A percentile compares a stretch with the other conserved stretches of the same genome.
Evolutionary conservation across 2,888 invertebrate species (phyloP).

Genomic region (Tipula helvola): DNA sequence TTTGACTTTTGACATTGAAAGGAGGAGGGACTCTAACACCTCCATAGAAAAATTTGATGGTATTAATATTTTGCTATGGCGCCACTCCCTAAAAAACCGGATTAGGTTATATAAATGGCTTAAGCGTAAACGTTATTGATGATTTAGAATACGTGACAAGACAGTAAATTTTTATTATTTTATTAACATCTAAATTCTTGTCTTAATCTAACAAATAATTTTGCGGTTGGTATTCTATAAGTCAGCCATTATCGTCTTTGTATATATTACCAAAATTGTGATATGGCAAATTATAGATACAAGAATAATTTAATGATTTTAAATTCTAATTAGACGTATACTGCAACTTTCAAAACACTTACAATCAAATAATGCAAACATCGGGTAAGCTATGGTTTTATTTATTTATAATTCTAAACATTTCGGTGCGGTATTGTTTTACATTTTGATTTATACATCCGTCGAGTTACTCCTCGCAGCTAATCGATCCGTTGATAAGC

Average conservation of each 20-base stretch:
- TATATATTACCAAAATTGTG: no score
- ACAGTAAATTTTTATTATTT: neutral
- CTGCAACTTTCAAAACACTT: no score
- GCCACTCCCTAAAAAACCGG: neutral
- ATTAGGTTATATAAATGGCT: neutral
- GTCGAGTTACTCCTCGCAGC: neutral
- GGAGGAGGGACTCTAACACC: neutral
- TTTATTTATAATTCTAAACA: neutral
- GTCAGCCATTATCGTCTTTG: neutral
- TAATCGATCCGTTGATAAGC: neutral
- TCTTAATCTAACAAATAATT: neutral
- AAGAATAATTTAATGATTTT: no score
- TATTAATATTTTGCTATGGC: neutral
- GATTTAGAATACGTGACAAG: neutral
- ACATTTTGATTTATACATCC: neutral
- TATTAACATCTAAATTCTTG: neutral
- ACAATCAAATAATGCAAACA: neutral
- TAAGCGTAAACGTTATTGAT: slow-evolving; percentile 4
- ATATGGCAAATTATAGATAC: no score
- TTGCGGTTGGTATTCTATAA: neutral
- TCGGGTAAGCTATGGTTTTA: neutral
- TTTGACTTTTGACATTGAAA: neutral
- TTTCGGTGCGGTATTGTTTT: neutral
- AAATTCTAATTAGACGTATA: no score
- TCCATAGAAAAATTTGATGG: neutral